A percentile compares a stretch with the other conserved stretches of the same genome.
Evolutionary conservation across 2,888 invertebrate genomes (phyloP).

Genomic region (Dryobota labecula): DNA sequence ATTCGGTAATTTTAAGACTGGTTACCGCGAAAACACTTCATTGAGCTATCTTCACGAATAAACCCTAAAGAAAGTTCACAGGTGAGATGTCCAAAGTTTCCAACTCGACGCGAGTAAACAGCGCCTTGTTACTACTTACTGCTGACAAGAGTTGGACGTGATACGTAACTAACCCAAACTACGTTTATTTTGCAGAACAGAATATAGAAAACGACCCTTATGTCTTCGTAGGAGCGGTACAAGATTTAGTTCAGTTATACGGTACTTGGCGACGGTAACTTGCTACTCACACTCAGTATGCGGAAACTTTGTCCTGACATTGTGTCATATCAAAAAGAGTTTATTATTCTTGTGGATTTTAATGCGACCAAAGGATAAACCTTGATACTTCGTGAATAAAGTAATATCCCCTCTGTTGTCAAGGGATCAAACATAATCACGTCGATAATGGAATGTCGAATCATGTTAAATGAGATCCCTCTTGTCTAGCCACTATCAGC

Average conservation of each 20-base stretch:
- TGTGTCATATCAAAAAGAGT: conserved; percentile 44
- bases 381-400: conserved; percentile 50
- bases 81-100: conserved; percentile 76
- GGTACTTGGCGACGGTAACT: conserved; percentile 42
- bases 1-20: conserved; percentile 28
- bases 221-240: conserved; percentile 47
- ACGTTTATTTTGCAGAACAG: conserved; percentile 55
- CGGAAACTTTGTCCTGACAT: conserved; percentile 70
- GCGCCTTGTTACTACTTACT: conserved; percentile 73
- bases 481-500: conserved; percentile 68
- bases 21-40: conserved; percentile 14
- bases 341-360: conserved; percentile 53
- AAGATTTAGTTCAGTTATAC: conserved; percentile 47
- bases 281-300: conserved; percentile 65
- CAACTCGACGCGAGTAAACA: conserved; percentile 76
- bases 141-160: conserved; percentile 72
- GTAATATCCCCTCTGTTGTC: conserved; percentile 45
- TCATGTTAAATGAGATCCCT: conserved; percentile 67
- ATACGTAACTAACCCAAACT: conserved; percentile 67
- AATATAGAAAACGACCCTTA: conserved; percentile 65
- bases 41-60: conserved; percentile 50
- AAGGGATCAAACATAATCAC: conserved; percentile 66
- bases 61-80: conserved; percentile 70
- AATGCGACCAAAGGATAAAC: conserved; percentile 22
- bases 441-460: conserved; percentile 70